These are phyloP conservation scores for Pristiophorus japonicus DNA, from an alignment of 2,113 vertebrate genomes.

Conservation along the genomic window DNA sequence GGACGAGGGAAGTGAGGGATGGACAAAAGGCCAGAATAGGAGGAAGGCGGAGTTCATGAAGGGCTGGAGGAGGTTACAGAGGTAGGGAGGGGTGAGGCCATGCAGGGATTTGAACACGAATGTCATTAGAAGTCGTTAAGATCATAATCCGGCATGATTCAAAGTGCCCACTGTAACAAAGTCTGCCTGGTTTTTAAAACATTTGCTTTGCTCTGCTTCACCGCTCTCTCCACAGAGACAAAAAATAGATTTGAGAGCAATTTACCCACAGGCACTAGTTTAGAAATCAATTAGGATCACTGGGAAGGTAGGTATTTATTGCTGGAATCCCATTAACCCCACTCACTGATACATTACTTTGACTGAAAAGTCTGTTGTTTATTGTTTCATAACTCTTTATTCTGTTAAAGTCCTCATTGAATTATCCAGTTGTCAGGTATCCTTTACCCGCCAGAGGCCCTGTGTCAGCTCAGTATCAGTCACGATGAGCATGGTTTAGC, in stretches of 20 bases:
- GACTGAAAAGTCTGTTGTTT: neutral
- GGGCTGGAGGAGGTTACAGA: neutral
- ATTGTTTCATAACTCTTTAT: conserved; percentile 17
- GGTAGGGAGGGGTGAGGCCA: neutral
- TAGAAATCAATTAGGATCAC: conserved; percentile 19
- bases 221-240: neutral
- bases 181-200: neutral
- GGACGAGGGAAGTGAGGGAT: neutral
- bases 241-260: conserved; percentile 3
- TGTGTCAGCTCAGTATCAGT: conserved; percentile 5
- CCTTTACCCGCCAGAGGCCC: conserved; percentile 1
- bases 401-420: neutral
- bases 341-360: neutral
- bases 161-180: neutral
- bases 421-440: conserved; percentile 26
- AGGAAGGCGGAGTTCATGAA: neutral
- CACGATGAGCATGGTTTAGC: neutral
- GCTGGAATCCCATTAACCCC: neutral
- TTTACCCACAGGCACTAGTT: conserved; percentile 16
- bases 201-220: neutral
- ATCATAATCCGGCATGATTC: neutral
- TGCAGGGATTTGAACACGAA: neutral
- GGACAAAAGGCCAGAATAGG: neutral
- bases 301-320: conserved; percentile 20
- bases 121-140: neutral